Evolutionary conservation across 1,140 invertebrate species (phyloP), one percentile per base, ranked within the genome.

Genomic region (Drosophila saltans): DNA sequence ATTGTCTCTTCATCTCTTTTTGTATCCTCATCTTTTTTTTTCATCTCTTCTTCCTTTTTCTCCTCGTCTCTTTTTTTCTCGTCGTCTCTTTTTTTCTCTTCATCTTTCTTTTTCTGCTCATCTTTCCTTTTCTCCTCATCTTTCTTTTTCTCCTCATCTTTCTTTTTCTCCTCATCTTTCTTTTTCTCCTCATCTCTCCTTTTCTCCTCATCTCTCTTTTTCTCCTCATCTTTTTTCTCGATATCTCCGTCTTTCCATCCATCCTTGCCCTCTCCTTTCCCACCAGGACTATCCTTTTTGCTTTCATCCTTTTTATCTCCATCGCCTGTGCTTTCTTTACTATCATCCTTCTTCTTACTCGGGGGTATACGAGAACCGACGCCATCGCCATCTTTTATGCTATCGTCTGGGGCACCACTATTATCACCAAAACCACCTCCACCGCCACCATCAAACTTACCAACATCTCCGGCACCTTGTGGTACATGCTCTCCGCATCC

Each of bases 401-500:
- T 40, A 9, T 52, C 26, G 4, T 33, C 39, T n/a, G 52, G 28
- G 5, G 45, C n/a, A 16, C 16, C 48, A 7, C 52, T 52, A 43
- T 57, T 45, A 4, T n/a, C 59, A 43, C 43, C 11, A 48, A 2
- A 10, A 1, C n/a, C 33, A 45, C 11, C 45, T 5, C 10, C 58
- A 24, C 43, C 60, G 2, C 48, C 56, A 8, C 48, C 43, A 7
- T n/a, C 45, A 10, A 30, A 71, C 62, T 66, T 62, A 71, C 72
- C 68, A 43, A 56, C 55, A 59, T 59, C 57, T 16, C 41, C 61
- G 3, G 48, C 39, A 2, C 45, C 55, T 3, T 45, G 62, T 0
- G 48, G 59, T 2, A 3, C 28, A 11, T 76, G 66, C 45, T 80
- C 62, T 41, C 60, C 33, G 26, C 63, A 75, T 30, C 72, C 62